These are phyloP conservation scores for Eudyptes chrysolophus DNA, from an alignment of 2,113 vertebrate species.

Conservation along the genomic window DNA sequence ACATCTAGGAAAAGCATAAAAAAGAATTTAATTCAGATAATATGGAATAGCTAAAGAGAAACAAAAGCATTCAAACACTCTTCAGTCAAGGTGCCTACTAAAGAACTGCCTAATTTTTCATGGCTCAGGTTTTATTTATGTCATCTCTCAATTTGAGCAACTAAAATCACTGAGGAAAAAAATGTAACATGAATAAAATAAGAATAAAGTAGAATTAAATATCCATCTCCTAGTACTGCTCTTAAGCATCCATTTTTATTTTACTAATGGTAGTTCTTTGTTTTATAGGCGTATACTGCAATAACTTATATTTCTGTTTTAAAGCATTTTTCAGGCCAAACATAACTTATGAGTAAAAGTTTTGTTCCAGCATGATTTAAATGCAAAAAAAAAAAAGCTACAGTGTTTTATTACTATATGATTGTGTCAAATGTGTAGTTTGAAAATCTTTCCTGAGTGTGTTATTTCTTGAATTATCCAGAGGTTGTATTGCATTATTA, in stretches of 20 bases:
- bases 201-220: not conserved
- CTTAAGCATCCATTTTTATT: not conserved
- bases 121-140: not conserved
- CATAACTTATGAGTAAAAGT: not conserved
- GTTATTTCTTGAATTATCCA: not conserved
- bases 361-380: not conserved
- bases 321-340: not conserved
- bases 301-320: not conserved
- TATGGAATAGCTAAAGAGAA: not conserved
- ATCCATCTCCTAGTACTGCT: not conserved
- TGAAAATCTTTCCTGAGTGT: not conserved
- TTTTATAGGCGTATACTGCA: not conserved
- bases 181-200: not conserved
- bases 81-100: not conserved
- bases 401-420: not conserved
- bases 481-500: not conserved
- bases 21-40: not conserved
- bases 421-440: not conserved
- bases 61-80: not conserved
- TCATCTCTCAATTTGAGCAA: not conserved
- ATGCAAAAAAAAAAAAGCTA: not conserved
- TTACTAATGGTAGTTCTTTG: not conserved
- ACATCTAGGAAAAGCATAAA: not conserved
- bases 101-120: not conserved
- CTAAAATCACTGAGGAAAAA: not conserved